Evolutionary conservation across 92 coral and sea anemone genomes (phyloP), one percentile per base, ranked within the genome.

Genomic region (Muricea muricata): DNA sequence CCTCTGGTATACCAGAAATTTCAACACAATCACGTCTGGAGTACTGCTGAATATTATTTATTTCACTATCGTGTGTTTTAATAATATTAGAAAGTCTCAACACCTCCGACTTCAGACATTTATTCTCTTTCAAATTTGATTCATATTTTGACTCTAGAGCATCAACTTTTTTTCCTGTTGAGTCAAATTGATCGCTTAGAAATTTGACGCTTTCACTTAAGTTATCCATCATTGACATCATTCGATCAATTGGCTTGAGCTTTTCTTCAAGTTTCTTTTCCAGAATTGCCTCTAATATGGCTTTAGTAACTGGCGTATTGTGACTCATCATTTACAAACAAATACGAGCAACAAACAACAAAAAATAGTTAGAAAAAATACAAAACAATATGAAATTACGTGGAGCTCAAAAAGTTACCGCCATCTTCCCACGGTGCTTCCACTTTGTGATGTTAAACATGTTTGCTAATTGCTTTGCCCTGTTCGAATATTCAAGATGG

Each of bases 1-100:
- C 84, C 3, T 18, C 73, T 29, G 84, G 84, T 40, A 78, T 14
- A 41, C 72, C 46, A 54, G 69, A 7, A 46, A 78, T 78, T 39
- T 78, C 73, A 23, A 78, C 73, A 33, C 83, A 78, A 4, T 56
- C 73, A 1, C 55, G 68, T 23, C 66, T 28, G 69, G 83, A 78
- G 8, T 56, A 78, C 52, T 78, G 72, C 72, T 78, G 42, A 18
- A 78, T 2, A 77, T 77, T 24, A 50, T 58, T 76, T 6, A 76
- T 24, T 21, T 54, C 82, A 25, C 37, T 47, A 42, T 11, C 40
- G 24, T 77, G 68, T 39, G 20, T 63, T 33, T 39, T 34, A 25
- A 74, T 13, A 18, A 74, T 74, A 32, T 11, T 52, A 39, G 80
- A 42, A 12, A 74, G 25, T 47, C 80, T 74, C 24, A 74, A 35